Evolutionary conservation across 2,797 vertebrate genomes (phyloP).

Genomic region (Sphenopsis melanotis): DNA sequence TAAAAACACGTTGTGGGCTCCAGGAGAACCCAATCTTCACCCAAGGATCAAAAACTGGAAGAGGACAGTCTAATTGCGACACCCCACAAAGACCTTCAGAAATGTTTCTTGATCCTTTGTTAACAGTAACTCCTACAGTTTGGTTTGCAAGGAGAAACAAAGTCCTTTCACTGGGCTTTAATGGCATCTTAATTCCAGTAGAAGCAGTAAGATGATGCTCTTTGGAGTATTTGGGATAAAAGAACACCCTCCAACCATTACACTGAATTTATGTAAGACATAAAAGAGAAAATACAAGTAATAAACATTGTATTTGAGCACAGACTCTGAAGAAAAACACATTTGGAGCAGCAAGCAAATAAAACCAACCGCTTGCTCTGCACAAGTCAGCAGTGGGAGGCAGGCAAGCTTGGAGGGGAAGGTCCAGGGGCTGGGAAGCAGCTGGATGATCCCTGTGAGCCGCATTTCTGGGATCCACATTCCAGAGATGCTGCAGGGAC

Average conservation of each 20-base stretch:
- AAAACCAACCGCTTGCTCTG: background rate
- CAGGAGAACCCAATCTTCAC: background rate
- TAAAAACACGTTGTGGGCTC: background rate
- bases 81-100: background rate
- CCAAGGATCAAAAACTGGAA: background rate
- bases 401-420: background rate
- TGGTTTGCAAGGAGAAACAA: background rate
- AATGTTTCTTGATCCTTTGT: background rate
- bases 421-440: background rate
- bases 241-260: background rate
- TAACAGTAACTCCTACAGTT: background rate
- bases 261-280: background rate
- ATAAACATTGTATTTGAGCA: background rate
- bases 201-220: background rate
- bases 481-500: background rate
- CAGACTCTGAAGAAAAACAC: background rate
- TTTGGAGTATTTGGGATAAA: background rate
- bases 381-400: background rate
- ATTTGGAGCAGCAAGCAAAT: background rate
- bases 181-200: background rate
- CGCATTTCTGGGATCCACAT: background rate
- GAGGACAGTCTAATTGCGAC: background rate
- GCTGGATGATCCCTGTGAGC: rapidly evolving
- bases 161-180: background rate
- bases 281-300: constrained; percentile 44